Conservation (phyloP, 2,888 invertebrate species). For the Chirona hameri region DNA sequence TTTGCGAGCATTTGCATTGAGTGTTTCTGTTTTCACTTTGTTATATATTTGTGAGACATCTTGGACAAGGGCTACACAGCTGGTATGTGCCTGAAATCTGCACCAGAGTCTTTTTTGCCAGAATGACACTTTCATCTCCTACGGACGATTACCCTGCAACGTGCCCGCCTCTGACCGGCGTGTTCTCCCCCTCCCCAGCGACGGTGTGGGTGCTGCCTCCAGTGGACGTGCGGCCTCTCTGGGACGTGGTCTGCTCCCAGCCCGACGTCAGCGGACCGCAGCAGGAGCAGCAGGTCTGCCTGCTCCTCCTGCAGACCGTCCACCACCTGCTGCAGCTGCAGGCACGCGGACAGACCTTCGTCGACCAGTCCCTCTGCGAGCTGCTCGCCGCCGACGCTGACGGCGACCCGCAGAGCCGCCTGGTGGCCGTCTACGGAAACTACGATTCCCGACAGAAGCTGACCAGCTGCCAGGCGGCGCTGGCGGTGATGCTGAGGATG, state of each 20-base stretch:
- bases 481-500: constrained; percentile 65
- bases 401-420: constrained; percentile 5
- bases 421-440: constrained; percentile 27
- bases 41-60: too few relatives aligned
- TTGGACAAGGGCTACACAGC: too few relatives aligned
- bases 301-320: constrained; percentile 25
- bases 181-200: not conserved
- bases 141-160: too few relatives aligned
- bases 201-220: constrained; percentile 24
- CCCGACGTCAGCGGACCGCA: not conserved
- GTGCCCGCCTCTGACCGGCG: not conserved
- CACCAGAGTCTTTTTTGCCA: too few relatives aligned
- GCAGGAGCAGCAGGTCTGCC: constrained; percentile 26
- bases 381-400: not conserved
- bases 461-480: constrained; percentile 23
- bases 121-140: too few relatives aligned
- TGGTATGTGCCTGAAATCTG: too few relatives aligned
- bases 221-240: not conserved
- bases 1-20: too few relatives aligned
- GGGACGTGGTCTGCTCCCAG: not conserved
- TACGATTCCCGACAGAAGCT: not conserved
- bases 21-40: too few relatives aligned
- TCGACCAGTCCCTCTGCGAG: constrained; percentile 4
- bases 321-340: constrained; percentile 22
- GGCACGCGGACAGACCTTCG: not conserved